Evolutionary conservation across 2,888 invertebrate species (phyloP).

Genomic region (Tachystola acroxantha): DNA sequence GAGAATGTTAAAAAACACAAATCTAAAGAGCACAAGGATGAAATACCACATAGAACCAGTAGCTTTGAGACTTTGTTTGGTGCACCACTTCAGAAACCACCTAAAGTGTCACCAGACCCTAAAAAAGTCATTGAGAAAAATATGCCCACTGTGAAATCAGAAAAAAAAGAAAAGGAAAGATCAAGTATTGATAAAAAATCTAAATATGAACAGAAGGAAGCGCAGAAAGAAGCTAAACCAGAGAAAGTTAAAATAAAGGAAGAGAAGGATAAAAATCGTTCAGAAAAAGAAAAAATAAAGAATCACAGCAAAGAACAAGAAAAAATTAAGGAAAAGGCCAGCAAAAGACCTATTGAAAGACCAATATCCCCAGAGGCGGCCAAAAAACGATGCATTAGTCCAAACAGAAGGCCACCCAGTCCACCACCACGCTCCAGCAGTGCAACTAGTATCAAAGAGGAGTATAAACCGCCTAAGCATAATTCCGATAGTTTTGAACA

Average conservation of each 20-base stretch:
- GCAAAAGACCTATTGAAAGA: slow-evolving; percentile 65
- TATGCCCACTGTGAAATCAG: slow-evolving; percentile 49
- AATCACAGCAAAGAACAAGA: slow-evolving; percentile 78
- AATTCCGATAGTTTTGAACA: slow-evolving; percentile 43
- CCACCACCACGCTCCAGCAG: slow-evolving; percentile 57
- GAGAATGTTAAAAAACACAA: slow-evolving; percentile 80
- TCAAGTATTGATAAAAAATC: slow-evolving; percentile 65
- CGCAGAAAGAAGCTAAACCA: slow-evolving; percentile 48
- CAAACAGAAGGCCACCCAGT: slow-evolving; percentile 49
- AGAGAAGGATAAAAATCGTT: slow-evolving; percentile 69
- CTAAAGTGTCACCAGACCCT: slow-evolving; percentile 83
- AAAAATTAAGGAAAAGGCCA: slow-evolving; percentile 74
- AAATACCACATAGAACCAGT: slow-evolving; percentile 75
- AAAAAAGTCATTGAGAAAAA: slow-evolving; percentile 68
- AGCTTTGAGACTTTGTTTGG: slow-evolving; percentile 91
- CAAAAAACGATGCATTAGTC: slow-evolving; percentile 59
- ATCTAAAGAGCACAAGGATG: slow-evolving; percentile 74
- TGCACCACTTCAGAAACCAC: slow-evolving; percentile 86
- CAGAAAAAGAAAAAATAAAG: slow-evolving; percentile 66
- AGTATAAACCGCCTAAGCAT: slow-evolving; percentile 56
- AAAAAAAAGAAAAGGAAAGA: slow-evolving; percentile 79
- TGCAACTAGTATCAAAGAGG: slow-evolving; percentile 65
- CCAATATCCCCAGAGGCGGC: slow-evolving; percentile 55
- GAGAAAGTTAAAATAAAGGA: slow-evolving; percentile 68
- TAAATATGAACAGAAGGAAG: slow-evolving; percentile 69